Conservation (phyloP, 23 tunicate genomes). For the Trididemnum clinides region DNA sequence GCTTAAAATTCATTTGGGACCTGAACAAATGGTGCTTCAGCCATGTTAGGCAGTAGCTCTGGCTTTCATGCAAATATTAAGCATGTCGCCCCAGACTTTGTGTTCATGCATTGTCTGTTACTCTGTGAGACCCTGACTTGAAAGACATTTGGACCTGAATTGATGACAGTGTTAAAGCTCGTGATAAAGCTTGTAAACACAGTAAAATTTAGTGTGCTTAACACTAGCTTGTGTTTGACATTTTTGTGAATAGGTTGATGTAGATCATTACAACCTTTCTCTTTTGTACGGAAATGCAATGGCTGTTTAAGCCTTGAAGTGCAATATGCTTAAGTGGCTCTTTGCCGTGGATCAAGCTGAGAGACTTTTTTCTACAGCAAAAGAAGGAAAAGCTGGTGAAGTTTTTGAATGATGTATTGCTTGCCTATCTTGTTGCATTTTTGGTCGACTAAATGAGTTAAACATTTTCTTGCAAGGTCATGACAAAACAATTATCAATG, state of each 20-base stretch:
- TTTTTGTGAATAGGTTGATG: not conserved
- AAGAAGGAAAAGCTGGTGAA: constrained; percentile 4
- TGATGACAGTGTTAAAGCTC: not conserved
- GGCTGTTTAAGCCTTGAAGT: not conserved
- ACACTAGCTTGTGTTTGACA: not conserved
- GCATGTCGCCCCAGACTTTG: not conserved
- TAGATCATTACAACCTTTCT: not conserved
- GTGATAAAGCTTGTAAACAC: not conserved
- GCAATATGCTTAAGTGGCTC: constrained; percentile 2
- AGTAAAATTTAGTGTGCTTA: constrained; percentile 2
- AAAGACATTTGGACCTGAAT: constrained; percentile 19
- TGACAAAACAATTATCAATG: constrained; percentile 17
- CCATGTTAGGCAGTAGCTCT: constrained; percentile 6
- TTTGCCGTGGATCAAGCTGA: constrained; percentile 1
- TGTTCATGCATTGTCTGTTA: constrained; percentile 16
- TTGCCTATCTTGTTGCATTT: constrained; percentile 16
- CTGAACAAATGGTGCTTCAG: constrained; percentile 26
- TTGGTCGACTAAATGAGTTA: constrained; percentile 23
- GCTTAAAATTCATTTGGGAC: too few species aligned
- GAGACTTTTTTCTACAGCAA: constrained; percentile 6
- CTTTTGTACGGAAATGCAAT: not conserved
- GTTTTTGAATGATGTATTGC: constrained; percentile 1
- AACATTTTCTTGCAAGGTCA: constrained; percentile 27
- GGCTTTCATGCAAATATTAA: constrained; percentile 17
- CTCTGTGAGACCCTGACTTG: constrained; percentile 15